Evolutionary conservation across 2,888 invertebrate species (phyloP).

Genomic region (Drosophila vallismaia): DNA sequence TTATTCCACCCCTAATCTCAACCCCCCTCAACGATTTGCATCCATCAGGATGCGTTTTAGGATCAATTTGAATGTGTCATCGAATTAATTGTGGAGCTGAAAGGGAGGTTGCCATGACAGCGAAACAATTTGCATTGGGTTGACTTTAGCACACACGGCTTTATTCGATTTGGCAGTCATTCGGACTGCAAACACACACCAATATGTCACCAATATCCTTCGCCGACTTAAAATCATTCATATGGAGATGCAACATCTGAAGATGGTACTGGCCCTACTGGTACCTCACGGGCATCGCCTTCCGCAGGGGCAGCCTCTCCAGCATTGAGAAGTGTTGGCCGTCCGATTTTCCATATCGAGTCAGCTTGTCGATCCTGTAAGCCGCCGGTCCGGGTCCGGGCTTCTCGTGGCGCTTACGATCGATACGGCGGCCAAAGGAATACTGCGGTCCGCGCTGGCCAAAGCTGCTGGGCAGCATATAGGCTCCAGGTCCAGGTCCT

Average conservation of each 20-base stretch:
- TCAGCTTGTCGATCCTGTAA: constrained; percentile 58
- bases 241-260: neutral
- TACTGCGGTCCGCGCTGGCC: constrained; percentile 53
- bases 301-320: constrained; percentile 42
- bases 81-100: constrained; percentile 34
- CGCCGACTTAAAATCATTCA: neutral
- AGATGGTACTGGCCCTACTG: neutral
- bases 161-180: constrained; percentile 6
- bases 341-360: constrained; percentile 51
- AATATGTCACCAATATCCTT: neutral
- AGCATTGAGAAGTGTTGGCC: constrained; percentile 54
- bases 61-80: constrained; percentile 32
- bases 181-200: neutral
- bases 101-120: constrained; percentile 14
- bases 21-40: constrained; percentile 22
- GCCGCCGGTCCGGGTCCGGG: constrained; percentile 61
- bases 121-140: constrained; percentile 8
- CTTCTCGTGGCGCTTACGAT: constrained; percentile 18
- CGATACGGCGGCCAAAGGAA: constrained; percentile 49
- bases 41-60: constrained; percentile 15
- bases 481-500: constrained; percentile 67
- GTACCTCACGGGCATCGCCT: constrained; percentile 6
- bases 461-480: constrained; percentile 57
- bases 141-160: constrained; percentile 1
- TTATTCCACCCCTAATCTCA: neutral